Base-by-base conservation (phyloP, 2,888 invertebrate genomes). In the Ernsta delagoae region DNA sequence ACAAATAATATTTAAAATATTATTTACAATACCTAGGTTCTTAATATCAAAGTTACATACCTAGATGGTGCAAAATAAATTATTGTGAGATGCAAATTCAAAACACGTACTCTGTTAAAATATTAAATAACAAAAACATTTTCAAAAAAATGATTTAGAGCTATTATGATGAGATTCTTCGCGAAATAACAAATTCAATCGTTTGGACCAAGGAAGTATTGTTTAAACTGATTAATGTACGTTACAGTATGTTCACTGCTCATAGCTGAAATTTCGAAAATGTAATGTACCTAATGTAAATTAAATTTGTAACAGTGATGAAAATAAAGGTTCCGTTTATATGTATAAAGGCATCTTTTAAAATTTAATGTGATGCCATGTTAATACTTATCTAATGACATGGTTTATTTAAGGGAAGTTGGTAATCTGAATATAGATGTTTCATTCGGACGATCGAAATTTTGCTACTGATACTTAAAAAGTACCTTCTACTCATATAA, bases 211-310 rank as follows among this genome's bases (percentile, higher is more conserved):
- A 92, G 89, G 88, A 53, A 86, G 81, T 84, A 84, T 80, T 77
- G 78, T 85, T 57, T 68, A 63, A 76, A 75, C 80, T 79, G 84
- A 82, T 90, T 90, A 90, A 90, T 86, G 81, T 90, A n/a, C n/a
- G n/a, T n/a, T n/a, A n/a, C n/a, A 89, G 90, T 86, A 87, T 87
- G 87, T 83, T 88, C 89, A 88, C 88, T 83, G 90, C 91, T 89
- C 85, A 82, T 81, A 81, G 83, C 86, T 83, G 79, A 76, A 85
- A 86, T 88, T 89, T 85, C 88, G 79, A 78, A 78, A 73, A 78
- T 78, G 78, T 75, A 74, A 53, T 61, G 72, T n/a, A n/a, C n/a
- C n/a, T n/a, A n/a, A n/a, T n/a, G n/a, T n/a, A n/a, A n/a, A n/a
- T n/a, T 70, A 72, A 72, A 72, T 70, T 64, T 56, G 41, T 43